These are phyloP conservation scores for Uropsilus gracilis DNA, from an alignment of 2,113 vertebrate species.

Conservation along the genomic window DNA sequence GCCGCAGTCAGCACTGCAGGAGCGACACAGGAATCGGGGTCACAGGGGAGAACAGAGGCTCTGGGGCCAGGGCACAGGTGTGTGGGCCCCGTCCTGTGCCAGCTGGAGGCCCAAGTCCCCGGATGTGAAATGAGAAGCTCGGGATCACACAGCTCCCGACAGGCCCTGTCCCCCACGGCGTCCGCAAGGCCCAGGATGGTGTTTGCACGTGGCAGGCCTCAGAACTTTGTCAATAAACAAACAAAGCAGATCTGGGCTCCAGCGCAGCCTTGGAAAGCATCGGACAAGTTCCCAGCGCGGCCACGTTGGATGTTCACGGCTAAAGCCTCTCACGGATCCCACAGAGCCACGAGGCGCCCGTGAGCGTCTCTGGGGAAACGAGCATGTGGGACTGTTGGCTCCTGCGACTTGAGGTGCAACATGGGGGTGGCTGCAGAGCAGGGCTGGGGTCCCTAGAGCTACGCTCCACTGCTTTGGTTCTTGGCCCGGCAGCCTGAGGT, in stretches of 20 bases:
- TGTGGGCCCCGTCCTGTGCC: neutral
- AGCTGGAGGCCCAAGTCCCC: neutral
- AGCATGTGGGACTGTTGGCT: neutral
- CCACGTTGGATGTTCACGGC: neutral
- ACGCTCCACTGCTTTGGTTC: neutral
- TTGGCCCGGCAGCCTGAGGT: neutral
- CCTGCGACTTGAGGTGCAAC: neutral
- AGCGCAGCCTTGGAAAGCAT: neutral
- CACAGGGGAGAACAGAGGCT: neutral
- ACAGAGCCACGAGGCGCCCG: neutral
- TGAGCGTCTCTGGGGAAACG: neutral
- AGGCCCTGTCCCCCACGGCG: neutral
- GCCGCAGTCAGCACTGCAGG: neutral
- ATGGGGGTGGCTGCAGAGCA: neutral
- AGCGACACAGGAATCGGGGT: fast-evolving
- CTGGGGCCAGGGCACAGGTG: neutral
- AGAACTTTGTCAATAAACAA: neutral
- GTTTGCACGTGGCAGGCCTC: neutral
- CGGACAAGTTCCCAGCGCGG: neutral
- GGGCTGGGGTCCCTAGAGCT: neutral
- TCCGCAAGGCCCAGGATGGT: too few relatives aligned
- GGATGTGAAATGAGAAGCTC: fast-evolving
- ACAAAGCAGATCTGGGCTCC: neutral
- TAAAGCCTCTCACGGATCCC: neutral
- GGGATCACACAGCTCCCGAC: neutral